A percentile compares a stretch with the other conserved stretches of the same genome.
These are phyloP conservation scores for Meghimatium bilineatum DNA, from an alignment of 2,888 invertebrate species.

Conservation along the genomic window DNA sequence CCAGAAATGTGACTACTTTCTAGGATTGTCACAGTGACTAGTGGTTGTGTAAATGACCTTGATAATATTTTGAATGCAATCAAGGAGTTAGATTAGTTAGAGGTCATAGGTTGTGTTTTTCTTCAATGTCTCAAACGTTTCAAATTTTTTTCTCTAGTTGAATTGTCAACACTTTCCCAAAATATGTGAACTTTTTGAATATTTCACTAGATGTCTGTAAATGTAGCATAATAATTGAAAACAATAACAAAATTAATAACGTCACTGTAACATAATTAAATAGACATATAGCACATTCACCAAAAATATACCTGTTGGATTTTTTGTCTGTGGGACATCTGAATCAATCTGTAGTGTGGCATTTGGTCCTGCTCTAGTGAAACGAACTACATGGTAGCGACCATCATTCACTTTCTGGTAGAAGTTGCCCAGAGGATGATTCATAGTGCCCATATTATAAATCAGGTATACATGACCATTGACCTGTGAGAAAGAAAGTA, in stretches of 20 bases:
- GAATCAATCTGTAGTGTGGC: slow-evolving; percentile 94
- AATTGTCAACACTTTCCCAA: neutral
- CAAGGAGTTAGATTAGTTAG: no score
- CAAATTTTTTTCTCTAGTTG: neutral
- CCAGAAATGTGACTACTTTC: no score
- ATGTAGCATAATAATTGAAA: neutral
- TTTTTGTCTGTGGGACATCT: slow-evolving; percentile 84
- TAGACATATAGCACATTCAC: neutral
- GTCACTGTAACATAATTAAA: neutral
- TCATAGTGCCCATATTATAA: slow-evolving; percentile 94
- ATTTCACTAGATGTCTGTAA: neutral
- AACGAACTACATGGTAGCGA: slow-evolving; percentile 93
- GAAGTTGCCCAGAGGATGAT: slow-evolving; percentile 90
- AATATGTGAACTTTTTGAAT: neutral
- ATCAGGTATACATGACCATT: slow-evolving; percentile 94
- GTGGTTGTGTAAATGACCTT: no score
- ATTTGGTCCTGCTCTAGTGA: slow-evolving; percentile 91
- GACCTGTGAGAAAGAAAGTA: slow-evolving; percentile 80
- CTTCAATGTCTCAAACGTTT: no score
- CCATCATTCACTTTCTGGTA: slow-evolving; percentile 95
- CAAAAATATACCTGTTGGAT: slow-evolving; percentile 86
- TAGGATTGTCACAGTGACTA: no score
- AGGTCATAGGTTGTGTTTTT: no score
- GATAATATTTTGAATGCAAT: no score
- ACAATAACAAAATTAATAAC: neutral